phyloP scores from a whole-genome alignment of 2,888 invertebrate genomes.

The Alcis repandata region DNA sequence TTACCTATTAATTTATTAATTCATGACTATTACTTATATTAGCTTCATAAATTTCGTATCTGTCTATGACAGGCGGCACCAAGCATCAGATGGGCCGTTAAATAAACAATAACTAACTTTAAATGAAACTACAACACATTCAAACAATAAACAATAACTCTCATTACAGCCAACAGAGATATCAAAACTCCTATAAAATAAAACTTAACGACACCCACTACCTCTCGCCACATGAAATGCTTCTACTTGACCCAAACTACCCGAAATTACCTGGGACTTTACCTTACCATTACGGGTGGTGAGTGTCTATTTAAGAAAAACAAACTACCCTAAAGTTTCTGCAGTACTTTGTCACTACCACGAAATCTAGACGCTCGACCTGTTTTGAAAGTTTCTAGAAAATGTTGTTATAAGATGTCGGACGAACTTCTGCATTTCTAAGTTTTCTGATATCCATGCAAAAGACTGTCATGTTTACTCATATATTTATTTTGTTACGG shows the following conservation, averaged over 20 bases:
- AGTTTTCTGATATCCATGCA: background rate
- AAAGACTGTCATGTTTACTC: background rate
- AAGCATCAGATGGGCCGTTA: too few species aligned
- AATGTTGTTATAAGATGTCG: background rate
- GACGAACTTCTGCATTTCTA: background rate
- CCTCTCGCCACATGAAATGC: constrained; percentile 36
- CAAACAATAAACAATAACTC: background rate
- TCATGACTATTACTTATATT: too few species aligned
- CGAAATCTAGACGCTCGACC: background rate
- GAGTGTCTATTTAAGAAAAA: constrained; percentile 48
- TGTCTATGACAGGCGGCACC: too few species aligned
- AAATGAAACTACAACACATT: background rate
- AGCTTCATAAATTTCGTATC: too few species aligned
- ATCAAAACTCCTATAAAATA: constrained; percentile 22
- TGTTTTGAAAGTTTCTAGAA: background rate
- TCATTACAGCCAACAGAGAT: constrained; percentile 9
- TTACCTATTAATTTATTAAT: too few species aligned
- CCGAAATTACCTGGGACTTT: constrained; percentile 40
- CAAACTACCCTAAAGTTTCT: constrained; percentile 42
- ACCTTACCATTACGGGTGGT: constrained; percentile 38
- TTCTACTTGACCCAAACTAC: constrained; percentile 35
- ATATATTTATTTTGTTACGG: too few species aligned
- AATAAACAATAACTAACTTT: background rate
- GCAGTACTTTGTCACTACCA: constrained; percentile 28
- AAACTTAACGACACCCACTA: constrained; percentile 31